Percentiles rank a stretch among this genome's conserved stretches.
These are phyloP conservation scores for Scaptomyza caliginosa DNA, from an alignment of 2,888 invertebrate species.

Conservation along the genomic window DNA sequence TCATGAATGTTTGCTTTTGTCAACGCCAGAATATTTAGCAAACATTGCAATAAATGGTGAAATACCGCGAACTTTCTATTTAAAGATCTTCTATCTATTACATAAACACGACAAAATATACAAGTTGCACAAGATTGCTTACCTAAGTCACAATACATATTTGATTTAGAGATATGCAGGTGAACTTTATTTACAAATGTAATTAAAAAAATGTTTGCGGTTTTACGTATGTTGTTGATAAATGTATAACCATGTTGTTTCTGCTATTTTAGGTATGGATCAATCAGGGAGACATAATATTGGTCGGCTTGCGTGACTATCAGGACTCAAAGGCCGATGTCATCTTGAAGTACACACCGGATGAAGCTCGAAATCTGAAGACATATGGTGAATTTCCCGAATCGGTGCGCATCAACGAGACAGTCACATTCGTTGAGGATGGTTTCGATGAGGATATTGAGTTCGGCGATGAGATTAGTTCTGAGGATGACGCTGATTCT, in stretches of 20 bases:
- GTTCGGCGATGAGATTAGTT: conserved; percentile 97
- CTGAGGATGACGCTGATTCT: conserved; percentile 93
- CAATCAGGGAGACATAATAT: conserved; percentile 98
- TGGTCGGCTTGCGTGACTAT: conserved; percentile 98
- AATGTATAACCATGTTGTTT: neutral
- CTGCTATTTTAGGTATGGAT: conserved; percentile 91
- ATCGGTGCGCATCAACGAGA: conserved; percentile 98
- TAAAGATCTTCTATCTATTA: conserved; percentile 67
- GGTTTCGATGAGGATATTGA: conserved; percentile 98
- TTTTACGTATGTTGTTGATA: conserved; percentile 7
- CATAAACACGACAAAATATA: conserved; percentile 28
- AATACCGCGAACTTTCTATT: conserved; percentile 53
- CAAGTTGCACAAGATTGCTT: conserved; percentile 30
- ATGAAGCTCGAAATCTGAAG: conserved; percentile 99
- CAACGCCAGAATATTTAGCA: conserved; percentile 1
- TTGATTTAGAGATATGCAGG: neutral
- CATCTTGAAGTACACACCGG: conserved; percentile 99
- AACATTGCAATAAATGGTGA: conserved; percentile 57
- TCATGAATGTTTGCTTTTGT: neutral
- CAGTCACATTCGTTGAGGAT: conserved; percentile 96
- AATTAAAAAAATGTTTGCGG: neutral
- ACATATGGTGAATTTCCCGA: conserved; percentile 99
- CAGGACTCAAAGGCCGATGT: conserved; percentile 99
- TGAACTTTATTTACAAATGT: conserved; percentile 7
- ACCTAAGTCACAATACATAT: conserved; percentile 21